phyloP scores from a whole-genome alignment of 2,888 invertebrate species.

The Volucella inflata region DNA sequence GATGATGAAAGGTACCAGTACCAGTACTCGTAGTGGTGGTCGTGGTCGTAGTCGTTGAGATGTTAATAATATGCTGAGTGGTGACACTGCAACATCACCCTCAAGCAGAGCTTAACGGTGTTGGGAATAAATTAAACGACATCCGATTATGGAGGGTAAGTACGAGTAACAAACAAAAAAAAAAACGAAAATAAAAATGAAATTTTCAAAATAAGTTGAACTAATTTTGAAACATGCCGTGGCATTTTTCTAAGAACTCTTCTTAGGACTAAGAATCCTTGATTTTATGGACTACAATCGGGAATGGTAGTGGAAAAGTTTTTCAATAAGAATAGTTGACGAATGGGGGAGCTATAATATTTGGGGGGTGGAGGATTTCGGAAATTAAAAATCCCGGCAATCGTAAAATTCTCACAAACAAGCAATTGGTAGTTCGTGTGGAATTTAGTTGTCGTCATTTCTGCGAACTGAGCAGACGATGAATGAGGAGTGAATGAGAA shows the following conservation, averaged over 20 bases:
- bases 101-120: conserved; percentile 44
- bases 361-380: not conserved
- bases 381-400: no score
- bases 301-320: conserved; percentile 56
- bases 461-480: no score
- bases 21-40: not conserved
- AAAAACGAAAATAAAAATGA: no score
- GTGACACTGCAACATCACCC: conserved; percentile 69
- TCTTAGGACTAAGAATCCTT: conserved; percentile 9
- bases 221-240: conserved; percentile 72
- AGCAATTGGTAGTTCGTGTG: no score
- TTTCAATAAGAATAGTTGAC: conserved; percentile 58
- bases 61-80: conserved; percentile 73
- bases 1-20: not conserved
- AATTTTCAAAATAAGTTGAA: conserved; percentile 66
- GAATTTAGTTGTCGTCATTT: no score
- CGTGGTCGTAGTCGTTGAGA: conserved; percentile 40
- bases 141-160: conserved; percentile 67
- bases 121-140: conserved; percentile 70
- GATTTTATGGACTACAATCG: conserved; percentile 57
- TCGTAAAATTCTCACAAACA: no score
- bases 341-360: not conserved
- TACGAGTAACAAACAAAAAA: no score
- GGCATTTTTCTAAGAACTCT: conserved; percentile 42
- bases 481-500: no score